These are phyloP conservation scores for Acanthochromis polyacanthus DNA, from an alignment of 2,113 vertebrate genomes.

Conservation along the genomic window DNA sequence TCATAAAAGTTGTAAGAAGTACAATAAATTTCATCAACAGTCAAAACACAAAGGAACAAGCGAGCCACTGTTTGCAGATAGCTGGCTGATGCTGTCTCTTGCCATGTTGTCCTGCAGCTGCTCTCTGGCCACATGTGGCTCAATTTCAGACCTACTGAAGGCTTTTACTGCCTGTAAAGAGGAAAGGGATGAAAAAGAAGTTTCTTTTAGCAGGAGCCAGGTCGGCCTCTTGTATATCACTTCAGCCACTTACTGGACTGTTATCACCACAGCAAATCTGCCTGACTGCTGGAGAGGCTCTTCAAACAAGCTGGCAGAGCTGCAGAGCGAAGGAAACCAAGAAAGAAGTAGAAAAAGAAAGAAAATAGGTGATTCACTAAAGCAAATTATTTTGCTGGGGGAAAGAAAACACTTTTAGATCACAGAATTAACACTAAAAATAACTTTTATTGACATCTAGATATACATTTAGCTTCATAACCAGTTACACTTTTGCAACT, in stretches of 20 bases:
- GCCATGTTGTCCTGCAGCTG: constrained; percentile 14
- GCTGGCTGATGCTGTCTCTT: constrained; percentile 3
- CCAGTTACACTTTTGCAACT: neutral
- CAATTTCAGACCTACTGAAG: constrained; percentile 24
- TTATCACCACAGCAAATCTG: constrained; percentile 56
- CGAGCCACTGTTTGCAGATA: too few relatives aligned
- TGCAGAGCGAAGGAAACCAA: neutral
- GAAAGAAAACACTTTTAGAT: too few relatives aligned
- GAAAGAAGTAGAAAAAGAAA: neutral
- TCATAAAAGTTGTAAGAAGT: too few relatives aligned
- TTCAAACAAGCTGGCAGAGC: constrained; percentile 44
- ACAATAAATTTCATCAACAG: too few relatives aligned
- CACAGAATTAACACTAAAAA: neutral
- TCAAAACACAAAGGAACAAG: too few relatives aligned
- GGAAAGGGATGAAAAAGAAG: constrained; percentile 18
- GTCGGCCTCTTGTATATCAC: constrained; percentile 26
- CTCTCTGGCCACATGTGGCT: constrained; percentile 49
- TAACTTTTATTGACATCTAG: too few relatives aligned
- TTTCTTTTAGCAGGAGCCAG: constrained; percentile 62
- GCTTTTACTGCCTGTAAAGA: constrained; percentile 44
- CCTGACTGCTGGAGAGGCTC: constrained; percentile 37
- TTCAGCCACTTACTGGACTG: constrained; percentile 44
- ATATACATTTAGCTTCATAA: too few relatives aligned
- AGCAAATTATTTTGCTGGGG: neutral
- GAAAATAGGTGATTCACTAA: neutral